Evolutionary conservation across 37 sponge, comb jelly and placozoan genomes (phyloP).

Genomic region (Eunapius fragilis): DNA sequence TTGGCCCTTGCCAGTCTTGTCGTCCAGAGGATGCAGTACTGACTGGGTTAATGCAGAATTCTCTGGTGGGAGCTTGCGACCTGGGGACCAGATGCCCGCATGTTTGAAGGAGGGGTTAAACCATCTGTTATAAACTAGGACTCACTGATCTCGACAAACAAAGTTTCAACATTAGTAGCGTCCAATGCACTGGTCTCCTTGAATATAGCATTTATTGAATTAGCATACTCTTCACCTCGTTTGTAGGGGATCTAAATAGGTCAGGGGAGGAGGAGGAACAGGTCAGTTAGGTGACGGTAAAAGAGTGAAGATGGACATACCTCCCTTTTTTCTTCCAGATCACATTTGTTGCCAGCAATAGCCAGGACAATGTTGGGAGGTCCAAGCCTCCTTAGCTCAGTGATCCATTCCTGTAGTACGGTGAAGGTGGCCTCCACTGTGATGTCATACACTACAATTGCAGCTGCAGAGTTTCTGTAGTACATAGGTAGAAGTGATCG

Average conservation of each 20-base stretch:
- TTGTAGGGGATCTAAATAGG: conserved; percentile 37
- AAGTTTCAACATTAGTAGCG: conserved; percentile 70
- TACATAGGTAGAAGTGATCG: conserved; percentile 90
- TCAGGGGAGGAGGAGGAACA: neutral
- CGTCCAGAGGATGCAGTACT: neutral
- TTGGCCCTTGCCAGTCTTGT: neutral
- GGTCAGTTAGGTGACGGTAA: neutral
- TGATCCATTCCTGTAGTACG: conserved; percentile 85
- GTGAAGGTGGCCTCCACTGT: conserved; percentile 63
- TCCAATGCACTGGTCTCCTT: conserved; percentile 85
- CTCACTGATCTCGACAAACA: conserved; percentile 88
- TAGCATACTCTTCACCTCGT: conserved; percentile 71
- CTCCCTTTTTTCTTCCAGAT: conserved; percentile 81
- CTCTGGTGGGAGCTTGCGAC: conserved; percentile 27
- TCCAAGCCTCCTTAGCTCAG: conserved; percentile 77
- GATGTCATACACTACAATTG: conserved; percentile 91
- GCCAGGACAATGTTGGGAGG: conserved; percentile 87
- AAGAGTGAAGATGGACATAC: conserved; percentile 7
- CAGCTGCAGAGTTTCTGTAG: conserved; percentile 92
- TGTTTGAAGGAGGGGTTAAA: neutral
- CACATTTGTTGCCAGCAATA: conserved; percentile 92
- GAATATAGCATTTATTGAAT: conserved; percentile 67
- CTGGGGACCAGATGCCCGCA: neutral
- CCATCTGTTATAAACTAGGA: neutral
- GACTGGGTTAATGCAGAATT: neutral